Percentiles rank a stretch among this genome's conserved stretches.
phyloP scores from a whole-genome alignment of 2,888 invertebrate species.

The Hirtodrosophila duncani region DNA sequence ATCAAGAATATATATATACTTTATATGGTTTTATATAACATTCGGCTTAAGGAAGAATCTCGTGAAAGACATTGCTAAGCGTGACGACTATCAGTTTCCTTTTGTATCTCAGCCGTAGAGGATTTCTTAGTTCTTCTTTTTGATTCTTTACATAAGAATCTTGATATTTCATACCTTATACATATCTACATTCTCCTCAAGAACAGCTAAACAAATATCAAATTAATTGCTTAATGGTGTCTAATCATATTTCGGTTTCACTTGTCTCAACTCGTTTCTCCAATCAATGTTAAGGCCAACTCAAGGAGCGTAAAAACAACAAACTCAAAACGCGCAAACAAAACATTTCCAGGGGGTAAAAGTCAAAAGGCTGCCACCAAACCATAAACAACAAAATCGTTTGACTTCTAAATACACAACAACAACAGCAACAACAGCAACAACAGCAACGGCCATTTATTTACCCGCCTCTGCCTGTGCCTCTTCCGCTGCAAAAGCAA shows the following conservation, averaged over 20 bases:
- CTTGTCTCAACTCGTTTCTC: slow-evolving; percentile 48
- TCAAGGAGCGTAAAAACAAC: slow-evolving; percentile 58
- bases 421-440: slow-evolving; percentile 16
- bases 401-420: slow-evolving; percentile 22
- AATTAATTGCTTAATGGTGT: slow-evolving; percentile 64
- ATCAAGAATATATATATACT: no score
- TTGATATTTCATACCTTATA: no score
- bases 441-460: slow-evolving; percentile 11
- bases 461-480: no score
- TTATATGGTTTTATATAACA: no score
- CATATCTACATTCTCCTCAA: no score
- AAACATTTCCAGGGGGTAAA: slow-evolving; percentile 7
- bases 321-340: slow-evolving; percentile 42
- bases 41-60: no score
- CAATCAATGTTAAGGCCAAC: slow-evolving; percentile 43
- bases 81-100: no score
- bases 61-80: no score
- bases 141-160: no score
- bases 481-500: no score
- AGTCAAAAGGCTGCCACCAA: slow-evolving; percentile 42
- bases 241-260: slow-evolving; percentile 61
- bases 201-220: slow-evolving; percentile 27
- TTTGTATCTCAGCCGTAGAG: no score
- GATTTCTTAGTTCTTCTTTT: no score
- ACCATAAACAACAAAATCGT: slow-evolving; percentile 40